phyloP scores from a whole-genome alignment of 2,113 vertebrate species.

The Micronycteris hirsuta region DNA sequence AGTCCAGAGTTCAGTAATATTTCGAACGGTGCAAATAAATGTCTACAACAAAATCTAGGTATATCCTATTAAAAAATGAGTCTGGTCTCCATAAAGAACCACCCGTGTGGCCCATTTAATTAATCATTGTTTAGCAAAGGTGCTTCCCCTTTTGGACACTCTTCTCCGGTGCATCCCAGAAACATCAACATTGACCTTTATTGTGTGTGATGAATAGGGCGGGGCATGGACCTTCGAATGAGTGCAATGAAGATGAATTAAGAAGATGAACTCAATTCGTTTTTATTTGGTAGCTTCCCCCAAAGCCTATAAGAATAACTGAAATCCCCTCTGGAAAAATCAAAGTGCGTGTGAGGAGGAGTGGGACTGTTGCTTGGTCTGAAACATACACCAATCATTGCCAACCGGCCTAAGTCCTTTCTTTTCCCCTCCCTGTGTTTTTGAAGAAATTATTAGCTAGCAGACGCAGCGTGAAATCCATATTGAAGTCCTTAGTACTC shows the following conservation, averaged over 20 bases:
- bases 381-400: not conserved
- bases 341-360: not conserved
- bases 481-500: not conserved
- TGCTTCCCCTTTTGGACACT: not conserved
- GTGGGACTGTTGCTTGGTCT: not conserved
- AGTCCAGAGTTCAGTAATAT: conserved; percentile 38
- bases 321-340: not conserved
- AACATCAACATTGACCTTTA: not conserved
- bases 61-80: not conserved
- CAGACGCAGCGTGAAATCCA: not conserved
- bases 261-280: not conserved
- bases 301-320: not conserved
- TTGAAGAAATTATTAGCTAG: not conserved
- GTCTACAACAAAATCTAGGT: not conserved
- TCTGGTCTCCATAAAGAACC: not conserved
- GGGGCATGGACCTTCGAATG: not conserved
- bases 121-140: not conserved
- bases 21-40: not conserved
- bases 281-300: not conserved
- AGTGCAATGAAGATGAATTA: not conserved
- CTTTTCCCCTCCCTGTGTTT: not conserved
- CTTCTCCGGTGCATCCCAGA: not conserved
- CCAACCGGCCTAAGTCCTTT: not conserved
- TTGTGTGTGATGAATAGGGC: not conserved
- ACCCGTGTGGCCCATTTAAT: not conserved